Percentiles rank a stretch among this genome's conserved stretches.
Conservation (phyloP, 1,140 invertebrate genomes). For the Trichonephila clavata region DNA sequence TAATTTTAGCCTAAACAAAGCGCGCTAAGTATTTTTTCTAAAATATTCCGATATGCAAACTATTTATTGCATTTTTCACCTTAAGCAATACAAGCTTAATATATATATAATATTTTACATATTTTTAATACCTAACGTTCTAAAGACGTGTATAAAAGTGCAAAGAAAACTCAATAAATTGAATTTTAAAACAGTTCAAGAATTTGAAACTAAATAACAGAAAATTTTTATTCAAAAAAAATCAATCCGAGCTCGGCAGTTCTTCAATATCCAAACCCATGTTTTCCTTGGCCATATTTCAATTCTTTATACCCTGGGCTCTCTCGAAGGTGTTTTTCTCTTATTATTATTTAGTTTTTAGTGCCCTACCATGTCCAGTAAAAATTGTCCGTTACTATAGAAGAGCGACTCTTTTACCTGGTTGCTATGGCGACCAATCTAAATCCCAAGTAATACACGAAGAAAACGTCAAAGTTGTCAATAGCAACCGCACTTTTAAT, state of each 20-base stretch:
- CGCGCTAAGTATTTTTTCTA: no score
- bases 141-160: no score
- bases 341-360: conserved; percentile 75
- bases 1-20: no score
- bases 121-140: no score
- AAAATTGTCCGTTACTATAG: conserved; percentile 62
- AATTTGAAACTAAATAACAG: no score
- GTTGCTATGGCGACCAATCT: conserved; percentile 72
- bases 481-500: conserved; percentile 76
- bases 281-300: conserved; percentile 37
- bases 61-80: no score
- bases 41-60: no score
- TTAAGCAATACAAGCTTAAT: no score
- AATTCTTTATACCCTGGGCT: conserved; percentile 58
- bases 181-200: no score
- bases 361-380: conserved; percentile 48
- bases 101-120: no score
- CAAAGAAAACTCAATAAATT: no score
- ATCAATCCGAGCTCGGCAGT: conserved; percentile 21
- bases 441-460: conserved; percentile 75
- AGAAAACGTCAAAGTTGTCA: conserved; percentile 76
- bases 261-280: not conserved
- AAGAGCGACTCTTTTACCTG: conserved; percentile 64
- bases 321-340: conserved; percentile 28
- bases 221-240: conserved; percentile 55